Percentiles rank a stretch among this genome's conserved stretches.
Conservation (phyloP, 2,797 vertebrate species). For the Luscinia luscinia region DNA sequence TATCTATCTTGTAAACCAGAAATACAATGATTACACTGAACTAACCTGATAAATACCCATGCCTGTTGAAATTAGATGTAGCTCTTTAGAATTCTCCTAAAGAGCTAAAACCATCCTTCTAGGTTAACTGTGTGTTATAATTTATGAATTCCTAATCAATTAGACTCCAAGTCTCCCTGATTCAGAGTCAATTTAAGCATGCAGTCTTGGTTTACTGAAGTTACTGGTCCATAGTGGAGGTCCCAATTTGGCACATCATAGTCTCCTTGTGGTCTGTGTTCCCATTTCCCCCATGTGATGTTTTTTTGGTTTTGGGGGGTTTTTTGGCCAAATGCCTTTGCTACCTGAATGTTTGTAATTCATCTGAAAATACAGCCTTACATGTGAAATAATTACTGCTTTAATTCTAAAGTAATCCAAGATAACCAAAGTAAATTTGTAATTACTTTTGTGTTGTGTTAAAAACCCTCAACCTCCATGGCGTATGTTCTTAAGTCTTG, state of each 20-base stretch:
- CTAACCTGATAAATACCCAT: neutral
- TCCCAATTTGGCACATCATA: accelerated
- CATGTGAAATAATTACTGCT: neutral
- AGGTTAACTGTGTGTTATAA: neutral
- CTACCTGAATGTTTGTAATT: neutral
- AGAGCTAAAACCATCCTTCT: neutral
- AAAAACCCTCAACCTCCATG: neutral
- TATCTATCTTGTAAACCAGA: neutral
- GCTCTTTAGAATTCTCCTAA: neutral
- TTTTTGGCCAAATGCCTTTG: neutral
- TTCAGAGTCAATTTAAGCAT: neutral
- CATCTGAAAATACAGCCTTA: neutral
- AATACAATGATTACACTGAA: neutral
- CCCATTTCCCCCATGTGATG: accelerated
- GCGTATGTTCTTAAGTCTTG: neutral
- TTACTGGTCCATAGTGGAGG: neutral
- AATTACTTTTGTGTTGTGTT: neutral
- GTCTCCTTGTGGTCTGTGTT: neutral
- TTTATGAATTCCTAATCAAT: neutral
- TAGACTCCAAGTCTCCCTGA: neutral
- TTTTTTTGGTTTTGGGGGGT: neutral
- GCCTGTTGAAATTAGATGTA: neutral
- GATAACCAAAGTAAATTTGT: neutral
- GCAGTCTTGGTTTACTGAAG: neutral
- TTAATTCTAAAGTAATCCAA: neutral